Conservation (phyloP, 2,113 vertebrate species). For the Dicerorhinus sumatrensis region DNA sequence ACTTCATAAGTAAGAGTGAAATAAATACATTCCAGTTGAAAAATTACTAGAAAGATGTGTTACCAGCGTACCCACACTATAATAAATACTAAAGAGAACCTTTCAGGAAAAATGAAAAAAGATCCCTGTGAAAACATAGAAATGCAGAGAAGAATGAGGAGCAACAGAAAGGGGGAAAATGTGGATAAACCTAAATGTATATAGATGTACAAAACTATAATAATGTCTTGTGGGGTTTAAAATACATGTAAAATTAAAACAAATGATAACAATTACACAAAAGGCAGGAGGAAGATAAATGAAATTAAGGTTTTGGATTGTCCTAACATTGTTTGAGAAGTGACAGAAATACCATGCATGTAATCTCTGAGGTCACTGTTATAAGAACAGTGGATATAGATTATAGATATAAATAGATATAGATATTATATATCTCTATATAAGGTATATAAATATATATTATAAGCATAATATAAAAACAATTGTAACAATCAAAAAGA, state of each 20-base stretch:
- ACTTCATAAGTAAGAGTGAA: not conserved
- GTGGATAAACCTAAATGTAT: not conserved
- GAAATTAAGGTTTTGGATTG: not conserved
- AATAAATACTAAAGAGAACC: not conserved
- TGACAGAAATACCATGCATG: not conserved
- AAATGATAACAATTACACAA: too few species aligned
- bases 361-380: not conserved
- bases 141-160: not conserved
- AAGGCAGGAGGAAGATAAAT: not conserved
- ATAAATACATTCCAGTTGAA: not conserved
- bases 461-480: not conserved
- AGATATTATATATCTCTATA: not conserved
- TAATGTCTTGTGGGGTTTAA: not conserved
- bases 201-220: not conserved
- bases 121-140: not conserved
- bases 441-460: not conserved
- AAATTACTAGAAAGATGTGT: not conserved
- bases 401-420: not conserved
- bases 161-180: not conserved
- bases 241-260: not conserved
- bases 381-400: not conserved
- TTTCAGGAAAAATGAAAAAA: not conserved
- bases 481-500: not conserved
- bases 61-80: not conserved
- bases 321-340: not conserved